A percentile compares a stretch with the other conserved stretches of the same genome.
Conservation (phyloP, 2,888 invertebrate genomes). For the Formica aserva region DNA sequence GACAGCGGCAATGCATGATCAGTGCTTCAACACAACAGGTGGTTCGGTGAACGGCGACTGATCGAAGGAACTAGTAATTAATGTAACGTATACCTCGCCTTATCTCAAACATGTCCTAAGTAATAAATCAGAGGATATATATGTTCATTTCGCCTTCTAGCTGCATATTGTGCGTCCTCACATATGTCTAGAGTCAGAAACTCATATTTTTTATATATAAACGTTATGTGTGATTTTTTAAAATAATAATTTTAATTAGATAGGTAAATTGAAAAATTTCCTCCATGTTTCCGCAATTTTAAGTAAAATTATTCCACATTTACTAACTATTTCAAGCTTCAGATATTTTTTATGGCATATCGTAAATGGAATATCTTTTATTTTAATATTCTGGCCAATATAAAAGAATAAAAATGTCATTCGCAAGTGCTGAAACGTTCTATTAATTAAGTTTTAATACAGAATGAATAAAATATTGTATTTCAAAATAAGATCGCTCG, state of each 20-base stretch:
- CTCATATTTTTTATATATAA: not conserved
- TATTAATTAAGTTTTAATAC: conserved; percentile 32
- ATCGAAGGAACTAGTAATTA: conserved; percentile 69
- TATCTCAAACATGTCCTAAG: conserved; percentile 32
- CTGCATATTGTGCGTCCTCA: not conserved
- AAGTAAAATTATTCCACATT: not conserved
- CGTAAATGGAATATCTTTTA: not conserved
- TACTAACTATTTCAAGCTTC: not conserved
- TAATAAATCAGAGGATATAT: conserved; percentile 37
- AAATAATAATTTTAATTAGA: not conserved
- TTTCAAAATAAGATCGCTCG: conserved; percentile 11
- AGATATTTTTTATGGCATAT: not conserved
- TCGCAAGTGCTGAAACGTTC: conserved; percentile 1
- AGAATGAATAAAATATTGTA: not conserved
- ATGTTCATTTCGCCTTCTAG: not conserved
- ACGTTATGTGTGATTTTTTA: not conserved
- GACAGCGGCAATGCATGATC: conserved; percentile 58
- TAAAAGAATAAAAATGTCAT: conserved; percentile 18
- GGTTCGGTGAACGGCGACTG: conserved; percentile 67
- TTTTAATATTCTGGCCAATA: conserved; percentile 1
- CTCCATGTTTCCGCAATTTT: not conserved
- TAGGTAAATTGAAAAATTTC: conserved; percentile 7
- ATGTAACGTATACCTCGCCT: conserved; percentile 41
- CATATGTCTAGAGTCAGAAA: not conserved
- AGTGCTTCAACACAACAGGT: conserved; percentile 71